Evolutionary conservation across 2,888 invertebrate genomes (phyloP), one percentile per base, ranked within the genome.

Genomic region (Drosophila buzzatii): DNA sequence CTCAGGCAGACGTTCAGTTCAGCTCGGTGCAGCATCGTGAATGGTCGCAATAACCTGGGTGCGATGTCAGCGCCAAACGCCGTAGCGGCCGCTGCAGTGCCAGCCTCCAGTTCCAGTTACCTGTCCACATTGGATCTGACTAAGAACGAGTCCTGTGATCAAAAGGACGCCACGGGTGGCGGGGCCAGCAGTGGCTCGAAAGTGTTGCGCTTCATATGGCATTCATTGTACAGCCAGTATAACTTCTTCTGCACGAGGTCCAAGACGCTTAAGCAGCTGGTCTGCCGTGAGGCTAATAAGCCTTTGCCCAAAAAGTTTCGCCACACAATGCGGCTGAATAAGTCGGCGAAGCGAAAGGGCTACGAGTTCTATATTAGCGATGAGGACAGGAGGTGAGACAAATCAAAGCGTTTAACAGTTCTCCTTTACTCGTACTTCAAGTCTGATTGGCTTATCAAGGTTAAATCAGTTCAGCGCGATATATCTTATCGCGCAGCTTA

Each of bases 271-370:
- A 86, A 79, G 59, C 82, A 79, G 70, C 53, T 89, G 62, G 81
- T 91, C 49, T 81, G 77, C 65, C 90, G 87, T 9, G 90, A 91
- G 75, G 82, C 86, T 39, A 91, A 91, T 62, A 91, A 91, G 35
- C 91, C 92, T 2, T 47, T 92, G 76, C 87, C 89, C 53, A 91
- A 91, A 71, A 91, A 91, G 68, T 81, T 92, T 56, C 87, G 91
- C 0, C 85, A 87, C 59, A 83, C 91, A 5, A 71, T 91, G 81
- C 85, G 90, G 16, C 76, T 91, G 58, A 91, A 92, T 64, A 92
- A 92, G 70, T 91, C 91, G 44, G 91, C 91, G 0, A 91, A 91
- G 70, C 84, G 86, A 35, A 91, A 91, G 74, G 91, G 91, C n/a
- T 91, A 91, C 72, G 88, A 85, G 49, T 91, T 70, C 66, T 91